Evolutionary conservation across 1,140 invertebrate species (phyloP).

Genomic region (Druon quercuslanigerum): DNA sequence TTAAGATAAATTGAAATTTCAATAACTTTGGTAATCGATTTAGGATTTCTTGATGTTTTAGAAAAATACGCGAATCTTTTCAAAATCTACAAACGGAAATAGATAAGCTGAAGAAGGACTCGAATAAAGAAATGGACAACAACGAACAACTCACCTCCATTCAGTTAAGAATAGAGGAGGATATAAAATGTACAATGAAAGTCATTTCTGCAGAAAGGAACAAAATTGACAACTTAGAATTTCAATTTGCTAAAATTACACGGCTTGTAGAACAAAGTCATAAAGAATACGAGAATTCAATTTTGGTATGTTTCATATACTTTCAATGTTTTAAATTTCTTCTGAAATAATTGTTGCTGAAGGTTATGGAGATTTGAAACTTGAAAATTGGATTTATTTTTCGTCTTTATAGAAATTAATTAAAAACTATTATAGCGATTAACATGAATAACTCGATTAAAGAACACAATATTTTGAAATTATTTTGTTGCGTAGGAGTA

Average conservation of each 20-base stretch:
- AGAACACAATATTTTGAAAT: conserved; percentile 19
- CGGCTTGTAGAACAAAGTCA: conserved; percentile 78
- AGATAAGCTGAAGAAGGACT: conserved; percentile 76
- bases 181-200: conserved; percentile 71
- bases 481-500: conserved; percentile 58
- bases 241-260: conserved; percentile 75
- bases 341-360: not conserved
- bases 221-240: conserved; percentile 69
- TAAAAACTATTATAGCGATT: conserved; percentile 29
- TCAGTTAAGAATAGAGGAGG: conserved; percentile 77
- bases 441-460: not conserved
- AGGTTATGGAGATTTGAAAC: not conserved
- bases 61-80: conserved; percentile 77
- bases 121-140: conserved; percentile 79
- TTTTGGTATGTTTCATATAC: conserved; percentile 52
- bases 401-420: not conserved
- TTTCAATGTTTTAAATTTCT: conserved; percentile 19
- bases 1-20: not conserved
- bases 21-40: conserved; percentile 5
- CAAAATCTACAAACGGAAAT: conserved; percentile 76
- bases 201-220: conserved; percentile 54
- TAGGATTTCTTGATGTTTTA: conserved; percentile 48
- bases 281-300: conserved; percentile 73
- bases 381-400: conserved; percentile 31
- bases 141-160: conserved; percentile 80